Percentiles rank a stretch among this genome's conserved stretches.
These are phyloP conservation scores for Xyrichtys novacula DNA, from an alignment of 2,797 vertebrate species.

Conservation along the genomic window DNA sequence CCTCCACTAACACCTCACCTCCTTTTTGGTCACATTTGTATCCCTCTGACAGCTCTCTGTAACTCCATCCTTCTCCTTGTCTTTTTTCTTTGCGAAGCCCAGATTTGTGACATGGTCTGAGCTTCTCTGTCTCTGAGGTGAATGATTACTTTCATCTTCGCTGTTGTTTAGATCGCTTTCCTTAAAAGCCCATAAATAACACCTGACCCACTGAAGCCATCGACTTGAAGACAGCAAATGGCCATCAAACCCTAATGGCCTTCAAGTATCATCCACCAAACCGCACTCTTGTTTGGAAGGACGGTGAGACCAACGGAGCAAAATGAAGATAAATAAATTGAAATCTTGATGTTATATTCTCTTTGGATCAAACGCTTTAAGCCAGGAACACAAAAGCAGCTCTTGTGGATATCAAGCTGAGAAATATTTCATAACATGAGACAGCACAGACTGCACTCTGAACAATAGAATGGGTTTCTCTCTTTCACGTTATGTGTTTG, in stretches of 20 bases:
- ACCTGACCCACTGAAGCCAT: conserved; percentile 50
- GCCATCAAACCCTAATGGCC: conserved; percentile 46
- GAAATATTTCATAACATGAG: conserved; percentile 62
- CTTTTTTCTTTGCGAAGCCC: conserved; percentile 37
- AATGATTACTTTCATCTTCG: conserved; percentile 74
- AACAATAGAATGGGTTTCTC: conserved; percentile 72
- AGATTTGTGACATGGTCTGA: conserved; percentile 28
- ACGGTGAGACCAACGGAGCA: conserved; percentile 7
- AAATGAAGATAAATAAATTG: conserved; percentile 30
- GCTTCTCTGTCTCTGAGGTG: conserved; percentile 47
- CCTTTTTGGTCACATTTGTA: conserved; percentile 20
- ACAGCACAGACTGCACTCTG: conserved; percentile 65
- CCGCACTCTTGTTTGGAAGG: conserved; percentile 28
- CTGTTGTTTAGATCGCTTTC: conserved; percentile 49
- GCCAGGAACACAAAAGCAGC: conserved; percentile 29
- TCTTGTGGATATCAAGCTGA: conserved; percentile 29
- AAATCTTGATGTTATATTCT: conserved; percentile 5
- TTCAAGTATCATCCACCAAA: conserved; percentile 25
- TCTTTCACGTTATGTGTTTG: conserved; percentile 71
- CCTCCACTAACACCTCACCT: conserved; percentile 27
- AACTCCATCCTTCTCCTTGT: conserved; percentile 21
- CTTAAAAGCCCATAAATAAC: conserved; percentile 76
- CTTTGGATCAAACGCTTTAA: conserved; percentile 1
- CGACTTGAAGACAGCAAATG: conserved; percentile 34
- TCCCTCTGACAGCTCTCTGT: conserved; percentile 13